Conservation (phyloP, 2,888 invertebrate genomes). For the Lasioglossum vierecki region DNA sequence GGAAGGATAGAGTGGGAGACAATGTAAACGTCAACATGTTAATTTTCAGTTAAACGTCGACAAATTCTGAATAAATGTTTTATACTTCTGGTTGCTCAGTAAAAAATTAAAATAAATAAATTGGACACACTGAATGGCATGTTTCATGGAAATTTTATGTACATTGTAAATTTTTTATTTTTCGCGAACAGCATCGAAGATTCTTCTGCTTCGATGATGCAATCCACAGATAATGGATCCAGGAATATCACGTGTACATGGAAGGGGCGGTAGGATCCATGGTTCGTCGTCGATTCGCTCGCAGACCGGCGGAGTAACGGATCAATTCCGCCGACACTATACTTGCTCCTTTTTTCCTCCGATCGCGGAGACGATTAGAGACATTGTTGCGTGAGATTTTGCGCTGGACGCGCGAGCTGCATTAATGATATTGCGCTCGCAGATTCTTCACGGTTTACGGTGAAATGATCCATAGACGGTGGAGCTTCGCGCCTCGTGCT, state of each 20-base stretch:
- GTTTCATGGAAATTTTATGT: background rate
- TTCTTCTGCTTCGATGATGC: conserved; percentile 5
- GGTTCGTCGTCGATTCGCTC: conserved; percentile 46
- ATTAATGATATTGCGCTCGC: conserved; percentile 4
- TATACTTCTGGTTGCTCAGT: background rate
- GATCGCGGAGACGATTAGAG: conserved; percentile 20
- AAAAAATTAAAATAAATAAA: background rate
- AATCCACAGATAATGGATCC: conserved; percentile 60
- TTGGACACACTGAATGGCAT: background rate
- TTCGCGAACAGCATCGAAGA: background rate
- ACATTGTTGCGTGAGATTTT: conserved; percentile 12
- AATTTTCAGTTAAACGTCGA: background rate
- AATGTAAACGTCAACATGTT: background rate
- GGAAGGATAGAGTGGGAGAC: too few species aligned
- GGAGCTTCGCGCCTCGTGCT: background rate
- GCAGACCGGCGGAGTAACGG: conserved; percentile 60
- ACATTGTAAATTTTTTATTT: background rate
- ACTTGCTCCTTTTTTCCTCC: background rate
- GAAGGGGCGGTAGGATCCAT: conserved; percentile 42
- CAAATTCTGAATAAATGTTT: background rate
- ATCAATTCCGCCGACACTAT: conserved; percentile 53
- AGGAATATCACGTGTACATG: conserved; percentile 45
- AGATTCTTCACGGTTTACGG: background rate
- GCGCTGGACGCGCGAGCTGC: conserved; percentile 1
- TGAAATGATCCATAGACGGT: background rate